Evolutionary conservation across 2,888 invertebrate genomes (phyloP), one percentile per base, ranked within the genome.

Genomic region (Drosophila kanekoi): DNA sequence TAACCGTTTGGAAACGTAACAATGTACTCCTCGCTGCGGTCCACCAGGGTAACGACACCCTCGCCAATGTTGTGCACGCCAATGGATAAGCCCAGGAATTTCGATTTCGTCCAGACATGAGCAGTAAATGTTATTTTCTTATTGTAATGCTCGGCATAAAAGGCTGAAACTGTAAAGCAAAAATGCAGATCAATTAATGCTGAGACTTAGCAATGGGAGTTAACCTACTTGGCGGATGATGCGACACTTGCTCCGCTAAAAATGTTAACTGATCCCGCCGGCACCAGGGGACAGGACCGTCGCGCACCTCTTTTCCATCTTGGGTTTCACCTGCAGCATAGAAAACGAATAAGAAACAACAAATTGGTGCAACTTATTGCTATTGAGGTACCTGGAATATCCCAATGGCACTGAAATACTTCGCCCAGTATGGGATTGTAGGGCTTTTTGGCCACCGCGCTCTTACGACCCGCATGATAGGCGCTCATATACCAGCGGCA

Each of bases 371-470:
- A 51, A 6, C 23, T 37, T 23, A 37, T 2, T 11, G 14, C 0
- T 4, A 8, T n/a, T 10, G 18, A 57, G 64, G 54, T 63, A 92
- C 93, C 92, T n/a, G 93, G 93, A 72, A 97, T 92, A 87, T 97
- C 96, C 97, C 97, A 97, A 91, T 96, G 94, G 91, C 97, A 98
- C 66, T 96, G 95, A 93, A 99, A 99, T 66, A 98, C 95, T 93
- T 99, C 99, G 1, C 99, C 99, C 84, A 99, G 93, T 80, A 99
- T 97, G 4, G 99, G 99, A 94, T 99, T 99, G 93, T 99, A 99
- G 0, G 99, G 99, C 92, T 99, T 99, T 93, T 99, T 99, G 73
- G 99, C 99, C 20, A 99, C 98, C 41, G 97, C 95, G 73, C 98
- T 98, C 92, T 98, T 98, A 74, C 99, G 95, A 0, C 99, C 99